Base-by-base conservation (phyloP, 2,113 vertebrate genomes). In the Larimichthys crocea region DNA sequence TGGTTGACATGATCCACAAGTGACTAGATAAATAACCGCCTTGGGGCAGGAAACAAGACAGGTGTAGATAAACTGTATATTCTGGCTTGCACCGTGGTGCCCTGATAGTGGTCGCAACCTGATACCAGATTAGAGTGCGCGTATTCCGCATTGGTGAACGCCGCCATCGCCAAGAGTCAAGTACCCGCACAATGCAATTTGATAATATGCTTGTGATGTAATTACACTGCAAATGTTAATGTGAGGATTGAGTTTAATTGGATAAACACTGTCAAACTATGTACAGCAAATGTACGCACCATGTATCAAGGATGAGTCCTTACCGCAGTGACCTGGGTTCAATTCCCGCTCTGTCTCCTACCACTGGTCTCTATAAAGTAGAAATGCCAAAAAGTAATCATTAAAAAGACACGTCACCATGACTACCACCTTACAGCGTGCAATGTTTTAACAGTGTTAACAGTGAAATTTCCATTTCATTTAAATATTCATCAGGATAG, bases 391-490 rank as follows among this genome's bases (percentile, higher is more conserved):
- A 35, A 35, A 35, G 31, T 35, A 35, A 7, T 8, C 31, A 8
- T 78, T 16, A 1, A 35, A 19, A 40, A 69, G 16, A 52, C 63
- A 64, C 26, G 3, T 53, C 44, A 46, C 44, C 60, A 48, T 50
- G 24, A 35, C 52, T 19, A 14, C 20, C 3, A 26, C n/a, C 5
- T 52, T 15, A 59, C 8, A 10, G 20, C 4, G 2, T 24, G 60
- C 22, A 68, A 12, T 2, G 64, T 59, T 22, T 83, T 46, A 35
- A 68, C 31, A 50, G 26, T 29, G 78, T 83, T 46, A 35, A 68
- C 31, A 50, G 26, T 29, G 78, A n/a, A n/a, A n/a, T n/a, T 87
- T 87, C 40, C 83, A 82, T 87, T 63, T 79, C 31, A 73, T 89
- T 91, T 86, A 29, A 86, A 76, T 87, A 73, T 61, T 76, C 44